A percentile compares a stretch with the other conserved stretches of the same genome.
phyloP scores from a whole-genome alignment of 2,888 invertebrate genomes.

The Ectemnius cavifrons region DNA sequence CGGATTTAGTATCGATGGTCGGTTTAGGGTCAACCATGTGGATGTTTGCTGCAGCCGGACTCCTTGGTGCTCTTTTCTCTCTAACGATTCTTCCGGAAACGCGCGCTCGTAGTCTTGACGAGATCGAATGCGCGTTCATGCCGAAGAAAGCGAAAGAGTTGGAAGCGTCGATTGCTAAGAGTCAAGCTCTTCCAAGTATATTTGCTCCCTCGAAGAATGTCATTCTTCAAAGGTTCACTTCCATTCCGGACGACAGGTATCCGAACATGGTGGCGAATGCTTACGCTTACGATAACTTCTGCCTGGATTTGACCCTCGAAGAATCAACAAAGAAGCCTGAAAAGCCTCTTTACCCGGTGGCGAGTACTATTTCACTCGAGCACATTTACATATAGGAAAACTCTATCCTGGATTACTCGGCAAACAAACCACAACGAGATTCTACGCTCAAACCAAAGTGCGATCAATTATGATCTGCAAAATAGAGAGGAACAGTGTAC shows the following conservation, averaged over 20 bases:
- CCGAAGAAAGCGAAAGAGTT: conserved; percentile 73
- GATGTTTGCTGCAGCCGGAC: conserved; percentile 82
- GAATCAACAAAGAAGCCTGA: conserved; percentile 26
- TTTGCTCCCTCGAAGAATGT: conserved; percentile 53
- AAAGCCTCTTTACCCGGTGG: conserved; percentile 13
- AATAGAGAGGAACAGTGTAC: too few relatives aligned
- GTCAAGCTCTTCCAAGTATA: conserved; percentile 21
- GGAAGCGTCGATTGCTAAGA: neutral
- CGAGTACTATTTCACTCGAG: conserved; percentile 54
- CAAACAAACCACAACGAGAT: too few relatives aligned
- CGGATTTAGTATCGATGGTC: conserved; percentile 80
- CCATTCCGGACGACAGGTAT: conserved; percentile 65
- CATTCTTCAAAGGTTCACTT: conserved; percentile 62
- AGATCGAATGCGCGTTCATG: conserved; percentile 83
- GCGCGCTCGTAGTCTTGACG: conserved; percentile 83
- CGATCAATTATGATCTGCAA: too few relatives aligned
- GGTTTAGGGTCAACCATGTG: conserved; percentile 84
- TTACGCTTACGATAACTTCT: conserved; percentile 68
- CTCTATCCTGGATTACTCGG: too few relatives aligned
- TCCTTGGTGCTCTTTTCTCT: conserved; percentile 82
- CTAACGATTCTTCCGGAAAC: conserved; percentile 84
- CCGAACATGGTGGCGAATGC: conserved; percentile 55
- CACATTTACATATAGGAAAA: conserved; percentile 50
- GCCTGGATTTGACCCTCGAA: conserved; percentile 61
- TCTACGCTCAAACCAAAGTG: too few relatives aligned